Conservation (phyloP, 2,797 vertebrate species). For the Taeniopygia guttata region DNA sequence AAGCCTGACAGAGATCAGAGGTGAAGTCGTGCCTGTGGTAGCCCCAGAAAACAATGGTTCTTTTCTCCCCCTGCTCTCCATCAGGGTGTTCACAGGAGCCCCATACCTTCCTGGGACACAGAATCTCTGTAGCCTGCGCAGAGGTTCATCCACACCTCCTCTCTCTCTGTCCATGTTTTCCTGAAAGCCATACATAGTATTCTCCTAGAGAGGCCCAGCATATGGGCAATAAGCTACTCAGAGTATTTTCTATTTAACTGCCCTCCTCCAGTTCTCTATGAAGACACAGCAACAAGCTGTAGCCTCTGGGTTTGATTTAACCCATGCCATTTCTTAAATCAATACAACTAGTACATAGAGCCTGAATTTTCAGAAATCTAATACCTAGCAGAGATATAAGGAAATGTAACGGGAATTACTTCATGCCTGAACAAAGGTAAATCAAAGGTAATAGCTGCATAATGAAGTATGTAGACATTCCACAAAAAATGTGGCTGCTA, state of each 20-base stretch:
- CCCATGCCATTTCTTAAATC: constrained; percentile 28
- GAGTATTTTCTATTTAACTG: neutral
- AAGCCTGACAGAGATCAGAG: neutral
- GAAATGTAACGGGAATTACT: neutral
- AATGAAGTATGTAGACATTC: neutral
- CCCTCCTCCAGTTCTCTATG: neutral
- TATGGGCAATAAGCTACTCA: neutral
- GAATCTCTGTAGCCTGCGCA: neutral
- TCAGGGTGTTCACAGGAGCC: neutral
- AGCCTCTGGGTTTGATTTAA: constrained; percentile 37
- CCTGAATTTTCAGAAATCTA: constrained; percentile 27
- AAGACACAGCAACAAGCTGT: neutral
- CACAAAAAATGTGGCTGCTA: neutral
- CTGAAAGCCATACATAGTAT: fast-evolving
- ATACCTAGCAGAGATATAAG: constrained; percentile 3
- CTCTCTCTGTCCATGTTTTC: neutral
- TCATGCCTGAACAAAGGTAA: neutral
- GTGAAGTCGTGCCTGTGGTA: neutral
- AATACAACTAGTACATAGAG: neutral
- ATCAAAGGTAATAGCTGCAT: constrained; percentile 11
- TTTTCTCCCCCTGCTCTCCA: neutral
- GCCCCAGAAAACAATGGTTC: no score
- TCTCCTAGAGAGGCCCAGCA: neutral
- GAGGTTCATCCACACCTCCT: neutral
- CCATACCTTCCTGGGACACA: neutral